These are phyloP conservation scores for Kryptopterus vitreolus DNA, from an alignment of 2,797 vertebrate genomes.

Conservation along the genomic window DNA sequence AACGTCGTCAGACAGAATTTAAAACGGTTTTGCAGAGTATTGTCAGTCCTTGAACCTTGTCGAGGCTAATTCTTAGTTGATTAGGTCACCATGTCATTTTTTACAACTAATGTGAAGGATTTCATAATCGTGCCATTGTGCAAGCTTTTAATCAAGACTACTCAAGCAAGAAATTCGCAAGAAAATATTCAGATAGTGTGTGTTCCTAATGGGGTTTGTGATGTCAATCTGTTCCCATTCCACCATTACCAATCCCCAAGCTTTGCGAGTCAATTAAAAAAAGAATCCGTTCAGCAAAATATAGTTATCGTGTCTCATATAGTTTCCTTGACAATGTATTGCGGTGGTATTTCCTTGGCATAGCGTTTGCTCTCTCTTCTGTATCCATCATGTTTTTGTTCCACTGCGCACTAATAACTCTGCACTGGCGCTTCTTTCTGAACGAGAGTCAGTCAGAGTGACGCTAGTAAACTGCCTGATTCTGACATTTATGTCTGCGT, in stretches of 20 bases:
- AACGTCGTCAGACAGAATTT: background rate
- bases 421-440: slow-evolving; percentile 29
- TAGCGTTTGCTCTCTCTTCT: slow-evolving; percentile 30
- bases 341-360: slow-evolving; percentile 41
- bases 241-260: slow-evolving; percentile 74
- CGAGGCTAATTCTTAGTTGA: background rate
- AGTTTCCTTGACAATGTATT: slow-evolving; percentile 38
- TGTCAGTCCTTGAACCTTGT: background rate
- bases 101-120: background rate
- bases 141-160: background rate
- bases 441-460: slow-evolving; percentile 34
- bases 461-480: slow-evolving; percentile 48
- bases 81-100: background rate
- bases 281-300: slow-evolving; percentile 62
- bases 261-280: slow-evolving; percentile 79
- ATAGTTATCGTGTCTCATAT: slow-evolving; percentile 27
- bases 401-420: slow-evolving; percentile 45
- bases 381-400: slow-evolving; percentile 33
- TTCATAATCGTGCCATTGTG: background rate
- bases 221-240: slow-evolving; percentile 58
- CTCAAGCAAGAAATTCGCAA: background rate
- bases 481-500: slow-evolving; percentile 51
- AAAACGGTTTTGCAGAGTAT: background rate
- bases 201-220: background rate
- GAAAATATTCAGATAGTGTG: background rate